Base-by-base conservation (phyloP, 2,113 vertebrate species). In the Geothlypis trichas region DNA sequence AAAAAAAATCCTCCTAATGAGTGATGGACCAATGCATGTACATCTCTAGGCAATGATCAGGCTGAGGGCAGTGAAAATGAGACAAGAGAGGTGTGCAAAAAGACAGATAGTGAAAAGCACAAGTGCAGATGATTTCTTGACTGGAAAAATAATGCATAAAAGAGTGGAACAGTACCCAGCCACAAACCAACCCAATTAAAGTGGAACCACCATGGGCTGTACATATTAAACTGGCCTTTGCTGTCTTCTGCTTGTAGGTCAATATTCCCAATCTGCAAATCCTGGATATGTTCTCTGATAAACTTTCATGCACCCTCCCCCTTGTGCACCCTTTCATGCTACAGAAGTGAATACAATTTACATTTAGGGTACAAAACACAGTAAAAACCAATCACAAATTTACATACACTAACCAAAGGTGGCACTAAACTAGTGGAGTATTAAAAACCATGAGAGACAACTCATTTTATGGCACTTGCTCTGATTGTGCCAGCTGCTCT, bases 271-370 rank as follows among this genome's bases (percentile, higher is more conserved):
- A 24, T 2, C 23, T 44, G 13, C 9, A 51, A 81, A 51, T 59
- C 61, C 21, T n/a, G 19, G 11, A 20, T 17, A 16, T 26, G 23
- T 19, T 80, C n/a, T 90, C 52, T 23, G 22, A 33, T 16, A 80
- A 28, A 11, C 58, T 20, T 21, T 54, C 68, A 41, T 41, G 46
- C 14, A 47, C 9, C 24, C 8, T 72, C 27, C 46, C 33, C 9
- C 0, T n/a, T 23, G 23, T n/a, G 22, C 41, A 68, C 37, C 22
- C 74, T 55, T 39, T 28, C 49, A 5, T 3, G 9, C 14, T 66
- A 39, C 0, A 0, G 7, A 62, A 52, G 18, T 13, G 8, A 89
- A 65, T 27, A 27, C 46, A 74, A 46, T 42, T 52, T 22, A 78
- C 33, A 69, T 65, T 73, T 37, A 62, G 41, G 55, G 41, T 7